Evolutionary conservation across 2,797 vertebrate genomes (phyloP), one percentile per base, ranked within the genome.

Genomic region (Tenualosa thibaudeaui): DNA sequence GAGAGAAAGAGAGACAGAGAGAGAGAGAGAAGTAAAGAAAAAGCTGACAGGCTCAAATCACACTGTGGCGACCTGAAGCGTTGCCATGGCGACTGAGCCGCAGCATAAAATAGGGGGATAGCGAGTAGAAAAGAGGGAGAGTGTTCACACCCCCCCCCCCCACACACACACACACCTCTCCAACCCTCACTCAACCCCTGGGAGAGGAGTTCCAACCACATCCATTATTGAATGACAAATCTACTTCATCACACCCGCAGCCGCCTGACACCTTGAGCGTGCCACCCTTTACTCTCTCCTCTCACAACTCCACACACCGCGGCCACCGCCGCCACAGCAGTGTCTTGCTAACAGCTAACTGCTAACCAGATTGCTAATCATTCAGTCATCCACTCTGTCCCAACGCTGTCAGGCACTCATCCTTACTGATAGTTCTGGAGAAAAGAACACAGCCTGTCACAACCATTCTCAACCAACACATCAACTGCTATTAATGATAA

Each of bases 171-270:
- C 89, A 89, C 81, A 53, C 56, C 24, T n/a, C 91, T 90, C 88
- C 62, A 51, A 68, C 26, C 24, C 62, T 24, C 9, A 10, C 62
- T 65, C 62, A 40, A 13, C 68, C 68, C 68, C 31, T 17, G 68
- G 37, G 68, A 75, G 62, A 26, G 10, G 7, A 7, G 60, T 24
- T 62, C 60, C 75, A 81, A 90, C 54, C 90, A 58, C 91, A 93
- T 94, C 87, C 84, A 93, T 92, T 92, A 94, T 92, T 94, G 91
- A 93, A 13, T 5, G 62, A 81, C 58, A 86, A 91, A 90, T 93
- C 91, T 93, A 91, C 90, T 92, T 92, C 90, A 92, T 93, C 81
- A 89, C 31, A 22, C 13, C 75, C 31, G 68, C 24, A 5, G 17
- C 37, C 5, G 17, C 53, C 62, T 40, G 50, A 82, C 58, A 17